phyloP scores from a whole-genome alignment of 2,113 vertebrate species.

The Penelope pileata region DNA sequence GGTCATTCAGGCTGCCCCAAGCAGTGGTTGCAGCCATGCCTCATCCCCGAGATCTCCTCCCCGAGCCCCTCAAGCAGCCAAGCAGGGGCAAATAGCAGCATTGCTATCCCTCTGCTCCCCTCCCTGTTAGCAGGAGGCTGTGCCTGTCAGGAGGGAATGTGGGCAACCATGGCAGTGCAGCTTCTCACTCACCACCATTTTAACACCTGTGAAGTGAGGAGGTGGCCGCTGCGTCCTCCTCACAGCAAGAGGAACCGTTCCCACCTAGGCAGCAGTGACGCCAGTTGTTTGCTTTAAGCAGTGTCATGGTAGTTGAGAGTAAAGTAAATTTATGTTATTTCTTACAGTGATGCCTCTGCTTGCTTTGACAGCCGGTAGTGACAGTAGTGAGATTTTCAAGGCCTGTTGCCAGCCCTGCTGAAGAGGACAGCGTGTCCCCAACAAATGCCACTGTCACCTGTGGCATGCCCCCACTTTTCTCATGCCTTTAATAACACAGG shows the following conservation, averaged over 20 bases:
- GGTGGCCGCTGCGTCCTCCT: not conserved
- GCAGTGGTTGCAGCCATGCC: accelerated
- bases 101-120: accelerated
- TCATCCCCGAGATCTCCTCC: accelerated
- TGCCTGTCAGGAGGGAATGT: accelerated
- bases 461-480: not conserved
- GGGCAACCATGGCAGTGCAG: accelerated
- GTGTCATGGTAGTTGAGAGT: not conserved
- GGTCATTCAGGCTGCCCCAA: accelerated
- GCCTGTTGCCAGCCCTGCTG: not conserved
- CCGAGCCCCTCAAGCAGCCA: accelerated
- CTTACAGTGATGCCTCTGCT: not conserved
- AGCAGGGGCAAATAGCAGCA: accelerated
- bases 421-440: not conserved
- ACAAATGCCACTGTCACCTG: not conserved
- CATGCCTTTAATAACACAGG: not conserved
- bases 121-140: accelerated
- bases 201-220: accelerated
- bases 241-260: accelerated
- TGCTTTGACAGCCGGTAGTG: not conserved
- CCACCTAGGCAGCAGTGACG: accelerated
- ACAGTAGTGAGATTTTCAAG: not conserved
- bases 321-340: not conserved
- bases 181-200: not conserved
- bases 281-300: accelerated